phyloP scores from a whole-genome alignment of 2,113 vertebrate species.

The Sitta europaea region DNA sequence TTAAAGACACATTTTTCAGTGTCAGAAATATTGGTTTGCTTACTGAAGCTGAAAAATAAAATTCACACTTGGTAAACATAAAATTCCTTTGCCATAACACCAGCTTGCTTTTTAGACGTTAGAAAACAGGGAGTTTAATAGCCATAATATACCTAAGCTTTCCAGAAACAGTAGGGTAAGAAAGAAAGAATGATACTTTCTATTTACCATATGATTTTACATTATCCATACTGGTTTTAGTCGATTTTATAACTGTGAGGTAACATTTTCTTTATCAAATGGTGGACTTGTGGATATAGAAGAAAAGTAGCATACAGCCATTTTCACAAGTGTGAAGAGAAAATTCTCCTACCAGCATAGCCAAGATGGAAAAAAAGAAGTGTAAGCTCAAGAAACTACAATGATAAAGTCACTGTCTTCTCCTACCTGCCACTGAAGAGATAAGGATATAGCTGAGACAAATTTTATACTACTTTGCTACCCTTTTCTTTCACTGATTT shows the following conservation, averaged over 20 bases:
- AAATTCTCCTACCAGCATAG: not conserved
- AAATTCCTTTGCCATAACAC: not conserved
- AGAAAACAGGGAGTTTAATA: not conserved
- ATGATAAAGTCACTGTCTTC: not conserved
- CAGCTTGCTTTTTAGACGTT: not conserved
- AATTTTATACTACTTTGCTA: not conserved
- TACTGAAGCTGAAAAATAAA: constrained; percentile 58
- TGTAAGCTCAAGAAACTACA: not conserved
- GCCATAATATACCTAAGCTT: not conserved
- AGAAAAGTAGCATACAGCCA: not conserved
- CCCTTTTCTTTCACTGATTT: not conserved
- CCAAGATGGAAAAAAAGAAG: not conserved
- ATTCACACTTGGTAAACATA: constrained; percentile 32
- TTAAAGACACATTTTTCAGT: constrained; percentile 54
- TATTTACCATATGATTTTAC: not conserved
- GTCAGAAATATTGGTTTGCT: constrained; percentile 66
- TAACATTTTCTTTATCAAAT: not conserved
- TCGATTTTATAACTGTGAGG: not conserved
- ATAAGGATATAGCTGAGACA: not conserved
- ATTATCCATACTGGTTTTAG: not conserved
- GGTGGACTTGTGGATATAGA: not conserved
- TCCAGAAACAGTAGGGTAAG: not conserved
- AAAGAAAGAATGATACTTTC: not conserved
- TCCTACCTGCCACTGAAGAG: not conserved
- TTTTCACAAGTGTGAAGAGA: not conserved